These are phyloP conservation scores for Hemicrepidius hirtus DNA, from an alignment of 2,888 invertebrate genomes.

Conservation along the genomic window DNA sequence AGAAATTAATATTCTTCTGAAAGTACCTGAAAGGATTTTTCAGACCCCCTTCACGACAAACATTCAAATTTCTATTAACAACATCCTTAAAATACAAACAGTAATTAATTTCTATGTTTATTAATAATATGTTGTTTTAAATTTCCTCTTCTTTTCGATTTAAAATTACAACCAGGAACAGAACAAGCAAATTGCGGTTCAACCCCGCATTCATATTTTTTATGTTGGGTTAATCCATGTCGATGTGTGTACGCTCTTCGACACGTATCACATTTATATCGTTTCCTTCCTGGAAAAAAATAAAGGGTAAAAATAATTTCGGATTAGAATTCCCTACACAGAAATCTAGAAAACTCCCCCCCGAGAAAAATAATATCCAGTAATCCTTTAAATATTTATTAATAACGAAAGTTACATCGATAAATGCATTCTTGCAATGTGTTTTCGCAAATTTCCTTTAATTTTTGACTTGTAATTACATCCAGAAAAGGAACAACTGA, in stretches of 20 bases:
- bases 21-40: too few relatives aligned
- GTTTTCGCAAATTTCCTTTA: slow-evolving; percentile 65
- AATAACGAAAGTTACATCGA: too few relatives aligned
- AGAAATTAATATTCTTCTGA: too few relatives aligned
- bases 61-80: too few relatives aligned
- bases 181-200: slow-evolving; percentile 69
- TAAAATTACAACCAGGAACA: slow-evolving; percentile 62
- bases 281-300: slow-evolving; percentile 21
- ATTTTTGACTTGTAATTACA: slow-evolving; percentile 66
- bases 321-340: too few relatives aligned
- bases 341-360: background rate
- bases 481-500: slow-evolving; percentile 63
- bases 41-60: too few relatives aligned
- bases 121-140: slow-evolving; percentile 62
- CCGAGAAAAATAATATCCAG: too few relatives aligned
- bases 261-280: slow-evolving; percentile 62
- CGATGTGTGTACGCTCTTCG: slow-evolving; percentile 62
- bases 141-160: slow-evolving; percentile 65
- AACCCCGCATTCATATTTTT: slow-evolving; percentile 69
- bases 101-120: slow-evolving; percentile 17
- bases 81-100: too few relatives aligned
- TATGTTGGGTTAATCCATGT: slow-evolving; percentile 62
- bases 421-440: too few relatives aligned
- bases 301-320: background rate
- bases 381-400: too few relatives aligned